These are phyloP conservation scores for Synergus umbraculus DNA, from an alignment of 2,888 invertebrate genomes.

Conservation along the genomic window DNA sequence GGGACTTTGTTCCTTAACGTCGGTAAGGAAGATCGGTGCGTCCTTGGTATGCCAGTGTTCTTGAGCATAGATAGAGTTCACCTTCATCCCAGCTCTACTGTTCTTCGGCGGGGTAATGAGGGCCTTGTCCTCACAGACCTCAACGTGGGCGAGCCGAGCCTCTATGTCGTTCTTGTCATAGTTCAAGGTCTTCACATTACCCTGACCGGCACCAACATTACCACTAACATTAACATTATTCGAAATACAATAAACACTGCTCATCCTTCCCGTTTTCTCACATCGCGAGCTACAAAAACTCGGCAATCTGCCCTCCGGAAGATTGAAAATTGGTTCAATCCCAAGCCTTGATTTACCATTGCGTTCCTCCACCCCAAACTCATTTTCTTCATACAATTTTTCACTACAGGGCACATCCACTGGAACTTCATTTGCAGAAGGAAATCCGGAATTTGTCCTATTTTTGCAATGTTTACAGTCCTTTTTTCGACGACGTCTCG, in stretches of 20 bases:
- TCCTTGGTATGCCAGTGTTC: conserved; percentile 72
- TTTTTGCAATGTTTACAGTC: conserved; percentile 72
- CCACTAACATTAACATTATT: conserved; percentile 53
- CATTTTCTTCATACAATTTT: conserved; percentile 28
- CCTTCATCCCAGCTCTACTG: conserved; percentile 69
- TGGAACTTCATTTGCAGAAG: conserved; percentile 9
- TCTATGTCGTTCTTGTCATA: conserved; percentile 63
- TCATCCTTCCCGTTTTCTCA: conserved; percentile 40
- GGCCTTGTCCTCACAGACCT: conserved; percentile 64
- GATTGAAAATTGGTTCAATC: conserved; percentile 55
- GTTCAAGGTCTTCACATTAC: conserved; percentile 56
- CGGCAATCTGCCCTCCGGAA: conserved; percentile 54
- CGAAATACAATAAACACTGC: conserved; percentile 60
- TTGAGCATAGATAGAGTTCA: conserved; percentile 75
- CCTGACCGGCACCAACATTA: conserved; percentile 1
- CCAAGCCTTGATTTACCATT: conserved; percentile 42
- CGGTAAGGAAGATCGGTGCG: conserved; percentile 66
- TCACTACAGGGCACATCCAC: conserved; percentile 3
- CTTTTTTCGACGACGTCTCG: conserved; percentile 69
- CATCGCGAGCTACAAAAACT: conserved; percentile 47
- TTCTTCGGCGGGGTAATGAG: conserved; percentile 63
- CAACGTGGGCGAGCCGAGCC: conserved; percentile 60
- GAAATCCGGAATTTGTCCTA: conserved; percentile 36
- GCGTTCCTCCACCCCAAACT: conserved; percentile 20
- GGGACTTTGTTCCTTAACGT: conserved; percentile 67